Evolutionary conservation across 2,113 vertebrate genomes (phyloP).

Genomic region (Lampris megalopsis): DNA sequence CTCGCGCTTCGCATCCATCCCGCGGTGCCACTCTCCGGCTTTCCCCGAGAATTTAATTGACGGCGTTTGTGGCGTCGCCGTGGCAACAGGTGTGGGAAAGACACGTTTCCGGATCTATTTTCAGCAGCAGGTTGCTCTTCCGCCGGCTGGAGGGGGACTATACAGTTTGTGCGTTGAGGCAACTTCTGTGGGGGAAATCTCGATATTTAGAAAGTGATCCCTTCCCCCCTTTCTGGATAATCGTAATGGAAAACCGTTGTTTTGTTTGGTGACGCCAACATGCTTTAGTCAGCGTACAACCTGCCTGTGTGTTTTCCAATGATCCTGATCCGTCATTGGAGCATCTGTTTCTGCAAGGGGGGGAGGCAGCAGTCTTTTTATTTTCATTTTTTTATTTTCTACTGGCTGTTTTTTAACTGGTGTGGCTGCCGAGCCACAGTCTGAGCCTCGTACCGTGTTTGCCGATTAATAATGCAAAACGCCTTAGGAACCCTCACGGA

Average conservation of each 20-base stretch:
- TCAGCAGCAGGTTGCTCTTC: slow-evolving; percentile 23
- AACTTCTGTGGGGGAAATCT: not conserved
- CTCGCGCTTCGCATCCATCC: slow-evolving; percentile 26
- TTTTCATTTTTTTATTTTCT: too few species aligned
- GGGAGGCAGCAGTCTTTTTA: too few species aligned
- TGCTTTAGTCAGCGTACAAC: too few species aligned
- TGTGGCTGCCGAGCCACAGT: too few species aligned
- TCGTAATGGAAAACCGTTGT: too few species aligned
- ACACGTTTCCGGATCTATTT: slow-evolving; percentile 19
- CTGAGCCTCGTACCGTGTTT: not conserved
- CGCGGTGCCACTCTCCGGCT: not conserved
- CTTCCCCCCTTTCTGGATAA: too few species aligned
- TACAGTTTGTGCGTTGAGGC: not conserved
- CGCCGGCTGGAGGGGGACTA: not conserved
- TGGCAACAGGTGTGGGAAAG: slow-evolving; percentile 41
- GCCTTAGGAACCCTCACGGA: not conserved
- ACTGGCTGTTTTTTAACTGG: too few species aligned
- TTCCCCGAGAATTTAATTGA: slow-evolving; percentile 25
- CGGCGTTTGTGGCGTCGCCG: slow-evolving; percentile 31
- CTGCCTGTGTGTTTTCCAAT: too few species aligned
- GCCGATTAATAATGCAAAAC: not conserved
- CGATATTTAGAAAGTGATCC: too few species aligned
- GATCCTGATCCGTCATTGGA: too few species aligned
- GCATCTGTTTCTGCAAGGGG: too few species aligned
- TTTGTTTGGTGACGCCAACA: too few species aligned